Percentiles rank a stretch among this genome's conserved stretches.
Conservation (phyloP, 1,140 invertebrate species). For the Penaeus indicus region DNA sequence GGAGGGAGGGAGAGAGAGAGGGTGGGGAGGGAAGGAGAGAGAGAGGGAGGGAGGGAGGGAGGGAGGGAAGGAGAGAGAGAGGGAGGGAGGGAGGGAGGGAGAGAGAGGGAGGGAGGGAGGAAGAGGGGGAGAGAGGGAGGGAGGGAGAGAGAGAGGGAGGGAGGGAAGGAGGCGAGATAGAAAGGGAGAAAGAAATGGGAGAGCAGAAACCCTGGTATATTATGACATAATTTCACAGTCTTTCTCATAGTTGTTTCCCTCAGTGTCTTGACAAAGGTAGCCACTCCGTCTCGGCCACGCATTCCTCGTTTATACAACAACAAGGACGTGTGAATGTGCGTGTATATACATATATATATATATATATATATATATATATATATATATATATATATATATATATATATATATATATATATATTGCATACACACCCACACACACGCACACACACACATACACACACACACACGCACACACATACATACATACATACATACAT, state of each 20-base stretch:
- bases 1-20: not conserved
- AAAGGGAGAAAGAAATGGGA: not conserved
- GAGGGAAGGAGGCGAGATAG: not conserved
- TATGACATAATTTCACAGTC: too few species aligned
- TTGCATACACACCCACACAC: not conserved
- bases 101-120: too few species aligned
- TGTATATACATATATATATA: too few species aligned
- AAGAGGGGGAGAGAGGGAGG: not conserved
- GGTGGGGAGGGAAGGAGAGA: not conserved
- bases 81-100: not conserved
- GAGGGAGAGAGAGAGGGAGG: too few species aligned
- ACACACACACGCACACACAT: conserved; percentile 3
- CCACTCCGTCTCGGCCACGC: too few species aligned
- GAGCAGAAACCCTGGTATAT: too few species aligned
- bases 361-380: too few species aligned
- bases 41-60: not conserved
- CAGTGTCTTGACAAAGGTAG: too few species aligned
- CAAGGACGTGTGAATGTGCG: too few species aligned
- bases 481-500: conserved; percentile 8
- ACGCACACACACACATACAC: not conserved
- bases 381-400: too few species aligned
- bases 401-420: not conserved
- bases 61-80: not conserved
- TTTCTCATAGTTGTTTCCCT: too few species aligned
- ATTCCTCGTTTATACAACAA: too few species aligned